These are phyloP conservation scores for Phalanger gymnotis DNA, from an alignment of 2,797 vertebrate genomes.

Conservation along the genomic window DNA sequence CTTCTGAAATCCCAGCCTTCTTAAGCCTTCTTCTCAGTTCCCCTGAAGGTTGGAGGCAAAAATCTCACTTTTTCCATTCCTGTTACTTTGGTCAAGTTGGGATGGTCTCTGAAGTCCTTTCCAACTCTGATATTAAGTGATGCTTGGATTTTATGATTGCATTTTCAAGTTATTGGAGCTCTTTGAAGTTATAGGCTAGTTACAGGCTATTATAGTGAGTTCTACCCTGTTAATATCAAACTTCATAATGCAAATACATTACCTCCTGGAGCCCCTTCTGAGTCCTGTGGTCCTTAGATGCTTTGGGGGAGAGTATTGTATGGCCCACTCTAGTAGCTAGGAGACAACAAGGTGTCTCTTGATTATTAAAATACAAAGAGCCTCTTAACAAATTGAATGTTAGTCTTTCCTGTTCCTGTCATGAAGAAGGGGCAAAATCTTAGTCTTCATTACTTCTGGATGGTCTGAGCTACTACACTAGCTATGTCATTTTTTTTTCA, in stretches of 20 bases:
- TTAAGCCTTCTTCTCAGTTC: background rate
- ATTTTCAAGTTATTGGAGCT: background rate
- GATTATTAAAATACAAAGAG: background rate
- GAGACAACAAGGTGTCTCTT: background rate
- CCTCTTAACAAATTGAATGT: background rate
- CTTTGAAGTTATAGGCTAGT: background rate
- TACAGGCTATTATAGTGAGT: background rate
- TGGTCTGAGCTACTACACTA: background rate
- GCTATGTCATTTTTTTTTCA: background rate
- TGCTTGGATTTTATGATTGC: background rate
- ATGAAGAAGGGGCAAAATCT: background rate
- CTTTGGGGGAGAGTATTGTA: background rate
- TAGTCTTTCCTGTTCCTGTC: background rate
- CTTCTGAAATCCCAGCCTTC: background rate
- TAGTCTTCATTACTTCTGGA: background rate
- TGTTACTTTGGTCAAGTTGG: background rate
- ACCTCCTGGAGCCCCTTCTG: background rate
- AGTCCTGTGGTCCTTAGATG: background rate
- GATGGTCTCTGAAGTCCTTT: background rate
- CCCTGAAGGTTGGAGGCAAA: background rate
- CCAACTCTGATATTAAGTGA: background rate
- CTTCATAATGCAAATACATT: background rate
- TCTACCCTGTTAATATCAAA: background rate
- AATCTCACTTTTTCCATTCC: background rate
- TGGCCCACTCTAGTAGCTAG: background rate